Base-by-base conservation (phyloP, 2,888 invertebrate genomes). In the Eugnorisma glareosa region DNA sequence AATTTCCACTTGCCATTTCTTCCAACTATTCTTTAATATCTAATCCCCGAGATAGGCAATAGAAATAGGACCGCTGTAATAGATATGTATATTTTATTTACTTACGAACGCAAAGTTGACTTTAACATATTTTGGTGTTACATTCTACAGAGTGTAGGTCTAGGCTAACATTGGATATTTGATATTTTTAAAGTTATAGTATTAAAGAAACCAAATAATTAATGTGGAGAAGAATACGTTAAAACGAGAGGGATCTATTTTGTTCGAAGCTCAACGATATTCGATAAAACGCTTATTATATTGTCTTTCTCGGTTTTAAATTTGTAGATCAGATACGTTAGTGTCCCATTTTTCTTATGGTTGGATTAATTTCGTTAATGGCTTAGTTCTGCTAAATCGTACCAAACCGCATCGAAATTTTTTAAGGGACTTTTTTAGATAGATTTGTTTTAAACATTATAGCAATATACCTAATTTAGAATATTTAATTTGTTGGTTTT, bases 171-270 rank as follows among this genome's bases (percentile, higher is more conserved):
- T 85, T 71, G 77, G 63, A 80, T 86, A 76, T 77, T 77, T 81
- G 61, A 79, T 84, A 78, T 83, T 77, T 83, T 78, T 73, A 72
- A 77, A 79, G 57, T 77, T 71, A 71, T 80, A 84, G 85, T 86
- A 86, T 86, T 84, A 86, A 74, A 86, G 31, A 78, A 82, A 86
- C 83, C 85, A 86, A 86, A 86, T 85, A 85, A 77, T 76, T 24
- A 74, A 75, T 69, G 48, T 77, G 67, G 79, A 75, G 73, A 73
- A 66, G 67, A 73, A 63, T 63, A 82, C 45, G 70, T 68, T 71
- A 40, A 59, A 63, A 74, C 68, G 40, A 69, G 43, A 85, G 61
- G 72, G 68, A 37, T 83, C 68, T 68, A 59, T 77, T 75, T 64
- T 54, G 75, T 79, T 74, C 73, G n/a, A 37, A 81, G 21, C n/a